Evolutionary conservation across 1,140 invertebrate species (phyloP), one percentile per base, ranked within the genome.

Genomic region (Glossosoma conforme): DNA sequence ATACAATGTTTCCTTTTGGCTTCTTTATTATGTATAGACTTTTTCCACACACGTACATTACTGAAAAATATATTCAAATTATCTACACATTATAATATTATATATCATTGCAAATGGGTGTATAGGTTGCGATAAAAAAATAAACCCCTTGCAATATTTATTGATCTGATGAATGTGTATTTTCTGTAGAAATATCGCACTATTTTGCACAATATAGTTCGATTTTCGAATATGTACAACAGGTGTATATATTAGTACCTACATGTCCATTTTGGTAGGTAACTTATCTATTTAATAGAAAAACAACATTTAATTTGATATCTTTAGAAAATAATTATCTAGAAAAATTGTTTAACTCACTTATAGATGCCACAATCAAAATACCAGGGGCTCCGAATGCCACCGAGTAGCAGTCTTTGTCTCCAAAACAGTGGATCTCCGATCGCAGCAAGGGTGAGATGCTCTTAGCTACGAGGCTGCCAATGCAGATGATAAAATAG

Each of bases 1-100:
- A 62, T 9, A 96, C 74, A 33, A 94, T 77, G 66, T 94, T 95
- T 22, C 91, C 91, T 62, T 83, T 75, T 0, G 91, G 89, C 53
- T 86, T 75, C 55, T 82, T 82, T n/a, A 89, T 83, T 22, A 73
- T 81, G 66, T 97, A 98, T 53, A 81, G 56, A 2, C 69, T 75
- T 64, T 80, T 86, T 6, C 89, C 90, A 59, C 74, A 52, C 8
- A 83, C 65, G 64, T 95, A 94, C 53, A 93, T 74, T 33, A 85
- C 89, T 92, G 71, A 59, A 79, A 82, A 43, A 64, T n/a, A n/a
- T n/a, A n/a, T n/a, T n/a, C n/a, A n/a, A n/a, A n/a, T 61, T 49
- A 47, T 4, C n/a, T 38, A 47, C n/a, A 10, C 15, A 36, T 3
- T 14, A 38, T 36, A 4, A 14, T 36, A 4, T 13, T 8, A 30